A percentile compares a stretch with the other conserved stretches of the same genome.
phyloP scores from a whole-genome alignment of 2,888 invertebrate genomes.

The Drosophila maculinotata region DNA sequence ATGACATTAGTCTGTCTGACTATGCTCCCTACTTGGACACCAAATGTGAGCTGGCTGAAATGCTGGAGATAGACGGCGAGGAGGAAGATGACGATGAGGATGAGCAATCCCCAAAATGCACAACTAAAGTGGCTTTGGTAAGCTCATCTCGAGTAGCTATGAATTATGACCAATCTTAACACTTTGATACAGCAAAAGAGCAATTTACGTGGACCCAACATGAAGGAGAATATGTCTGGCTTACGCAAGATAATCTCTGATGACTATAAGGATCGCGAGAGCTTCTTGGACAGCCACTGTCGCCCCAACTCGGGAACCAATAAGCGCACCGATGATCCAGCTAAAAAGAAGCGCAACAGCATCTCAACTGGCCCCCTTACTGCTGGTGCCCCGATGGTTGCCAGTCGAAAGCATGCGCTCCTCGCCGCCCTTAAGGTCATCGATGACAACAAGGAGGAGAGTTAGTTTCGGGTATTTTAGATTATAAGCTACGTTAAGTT shows the following conservation, averaged over 20 bases:
- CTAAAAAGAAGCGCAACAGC: slow-evolving; percentile 58
- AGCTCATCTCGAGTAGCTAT: neutral
- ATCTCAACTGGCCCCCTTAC: slow-evolving; percentile 38
- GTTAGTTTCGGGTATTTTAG: slow-evolving; percentile 56
- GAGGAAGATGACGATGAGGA: slow-evolving; percentile 48
- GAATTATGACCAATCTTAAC: neutral
- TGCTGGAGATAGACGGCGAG: slow-evolving; percentile 46
- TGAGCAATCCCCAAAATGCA: slow-evolving; percentile 27
- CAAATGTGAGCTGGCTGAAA: slow-evolving; percentile 51
- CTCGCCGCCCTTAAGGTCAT: slow-evolving; percentile 88
- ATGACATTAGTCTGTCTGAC: slow-evolving; percentile 32
- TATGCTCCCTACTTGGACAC: slow-evolving; percentile 53
- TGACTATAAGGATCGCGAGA: slow-evolving; percentile 83
- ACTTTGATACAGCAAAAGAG: slow-evolving; percentile 32
- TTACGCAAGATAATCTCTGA: slow-evolving; percentile 82
- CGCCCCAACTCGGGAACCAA: slow-evolving; percentile 74
- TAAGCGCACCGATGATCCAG: slow-evolving; percentile 57
- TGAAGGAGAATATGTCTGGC: slow-evolving; percentile 77
- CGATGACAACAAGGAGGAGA: slow-evolving; percentile 84
- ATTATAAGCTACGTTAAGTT: slow-evolving; percentile 65
- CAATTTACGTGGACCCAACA: slow-evolving; percentile 51
- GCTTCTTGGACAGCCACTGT: slow-evolving; percentile 83
- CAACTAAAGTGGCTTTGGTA: slow-evolving; percentile 18
- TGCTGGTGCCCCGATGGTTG: slow-evolving; percentile 62
- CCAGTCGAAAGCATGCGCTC: slow-evolving; percentile 86